A percentile compares a stretch with the other conserved stretches of the same genome.
These are phyloP conservation scores for Lophotis ruficrista DNA, from an alignment of 2,113 vertebrate genomes.

Conservation along the genomic window DNA sequence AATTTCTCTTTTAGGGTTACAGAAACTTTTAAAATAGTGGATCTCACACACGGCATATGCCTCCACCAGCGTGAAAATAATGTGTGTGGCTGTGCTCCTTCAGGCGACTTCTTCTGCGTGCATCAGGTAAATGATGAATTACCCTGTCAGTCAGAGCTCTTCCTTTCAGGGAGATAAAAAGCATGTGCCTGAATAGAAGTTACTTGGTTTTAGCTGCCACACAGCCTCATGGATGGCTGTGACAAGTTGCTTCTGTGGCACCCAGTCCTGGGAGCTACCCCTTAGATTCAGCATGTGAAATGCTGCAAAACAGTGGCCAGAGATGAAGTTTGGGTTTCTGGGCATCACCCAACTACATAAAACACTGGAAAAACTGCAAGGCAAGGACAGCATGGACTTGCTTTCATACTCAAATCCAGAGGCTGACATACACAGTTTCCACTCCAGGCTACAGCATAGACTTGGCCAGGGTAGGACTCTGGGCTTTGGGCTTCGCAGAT, in stretches of 20 bases:
- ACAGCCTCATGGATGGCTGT: background rate
- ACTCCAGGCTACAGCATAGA: background rate
- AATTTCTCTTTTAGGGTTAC: background rate
- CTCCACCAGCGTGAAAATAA: slow-evolving; percentile 19
- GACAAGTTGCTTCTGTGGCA: background rate
- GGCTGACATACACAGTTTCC: background rate
- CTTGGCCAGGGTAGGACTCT: background rate
- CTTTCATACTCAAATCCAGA: background rate
- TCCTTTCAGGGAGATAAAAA: slow-evolving; percentile 60
- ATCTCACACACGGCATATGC: background rate
- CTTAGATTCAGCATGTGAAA: background rate
- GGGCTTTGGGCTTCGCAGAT: background rate
- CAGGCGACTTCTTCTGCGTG: background rate
- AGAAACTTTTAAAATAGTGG: background rate
- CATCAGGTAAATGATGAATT: slow-evolving; percentile 70
- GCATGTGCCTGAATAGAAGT: slow-evolving; percentile 5
- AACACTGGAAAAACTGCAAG: background rate
- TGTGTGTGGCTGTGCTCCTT: slow-evolving; percentile 39
- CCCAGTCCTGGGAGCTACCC: background rate
- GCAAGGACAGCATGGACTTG: background rate
- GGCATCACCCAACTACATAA: rapidly evolving
- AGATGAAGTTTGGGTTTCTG: background rate
- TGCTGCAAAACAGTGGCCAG: background rate
- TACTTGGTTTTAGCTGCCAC: slow-evolving; percentile 26
- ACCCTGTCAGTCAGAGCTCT: slow-evolving; percentile 53